Conservation (phyloP, 1,140 invertebrate genomes). For the Limonius californicus region DNA sequence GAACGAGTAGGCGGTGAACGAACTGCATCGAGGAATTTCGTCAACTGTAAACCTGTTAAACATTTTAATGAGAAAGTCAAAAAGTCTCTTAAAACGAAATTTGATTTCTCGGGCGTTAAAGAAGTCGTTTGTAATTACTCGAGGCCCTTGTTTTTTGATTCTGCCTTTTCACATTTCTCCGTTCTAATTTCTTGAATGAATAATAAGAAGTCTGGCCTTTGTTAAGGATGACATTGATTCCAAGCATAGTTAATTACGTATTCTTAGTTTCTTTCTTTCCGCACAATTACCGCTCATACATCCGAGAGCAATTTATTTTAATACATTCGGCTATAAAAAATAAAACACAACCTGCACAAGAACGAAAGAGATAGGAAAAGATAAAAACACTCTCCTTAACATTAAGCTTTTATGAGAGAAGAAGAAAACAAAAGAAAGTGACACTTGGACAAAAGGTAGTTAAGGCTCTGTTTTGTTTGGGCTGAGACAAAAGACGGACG, state of each 20-base stretch:
- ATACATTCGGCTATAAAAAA: not conserved
- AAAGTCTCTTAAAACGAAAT: no score
- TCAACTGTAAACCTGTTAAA: no score
- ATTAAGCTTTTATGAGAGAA: conserved; percentile 42
- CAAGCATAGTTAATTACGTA: not conserved
- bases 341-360: not conserved
- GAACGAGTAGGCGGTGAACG: no score
- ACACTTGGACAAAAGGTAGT: conserved; percentile 49
- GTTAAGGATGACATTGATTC: not conserved
- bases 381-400: conserved; percentile 12
- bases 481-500: conserved; percentile 36
- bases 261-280: not conserved
- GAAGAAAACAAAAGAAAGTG: conserved; percentile 47
- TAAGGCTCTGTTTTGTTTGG: conserved; percentile 47
- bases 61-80: no score
- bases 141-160: not conserved
- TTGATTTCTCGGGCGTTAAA: not conserved
- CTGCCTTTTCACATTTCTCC: not conserved
- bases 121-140: not conserved
- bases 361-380: conserved; percentile 14
- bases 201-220: not conserved
- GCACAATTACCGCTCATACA: not conserved
- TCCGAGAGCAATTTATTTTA: not conserved
- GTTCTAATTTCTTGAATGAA: not conserved
- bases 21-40: no score